phyloP scores from a whole-genome alignment of 2,888 invertebrate genomes.

The Ophion ellenae region DNA sequence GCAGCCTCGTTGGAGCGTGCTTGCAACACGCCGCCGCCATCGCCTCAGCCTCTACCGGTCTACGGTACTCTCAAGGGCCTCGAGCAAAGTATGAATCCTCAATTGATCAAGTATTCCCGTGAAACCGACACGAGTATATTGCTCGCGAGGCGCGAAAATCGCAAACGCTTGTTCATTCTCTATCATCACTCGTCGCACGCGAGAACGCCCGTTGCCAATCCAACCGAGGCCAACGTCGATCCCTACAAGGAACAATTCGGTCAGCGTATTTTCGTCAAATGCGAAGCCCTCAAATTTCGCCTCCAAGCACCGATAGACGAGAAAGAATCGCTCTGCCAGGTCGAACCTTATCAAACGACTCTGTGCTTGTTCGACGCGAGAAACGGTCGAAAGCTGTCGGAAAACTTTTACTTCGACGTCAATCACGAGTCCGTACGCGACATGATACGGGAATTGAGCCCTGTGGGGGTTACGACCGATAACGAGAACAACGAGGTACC shows the following conservation, averaged over 20 bases:
- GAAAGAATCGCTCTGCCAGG: slow-evolving; percentile 90
- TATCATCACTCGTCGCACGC: slow-evolving; percentile 86
- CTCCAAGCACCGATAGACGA: slow-evolving; percentile 93
- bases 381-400: slow-evolving; percentile 94
- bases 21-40: slow-evolving; percentile 85
- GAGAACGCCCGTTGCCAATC: slow-evolving; percentile 72
- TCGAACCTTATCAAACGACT: slow-evolving; percentile 97
- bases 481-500: slow-evolving; percentile 84
- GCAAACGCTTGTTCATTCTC: slow-evolving; percentile 91
- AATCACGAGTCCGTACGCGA: slow-evolving; percentile 90
- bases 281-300: slow-evolving; percentile 93
- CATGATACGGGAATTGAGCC: slow-evolving; percentile 86
- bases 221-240: slow-evolving; percentile 87
- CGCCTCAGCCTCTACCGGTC: slow-evolving; percentile 87
- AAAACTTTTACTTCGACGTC: slow-evolving; percentile 96
- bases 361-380: slow-evolving; percentile 96
- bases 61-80: slow-evolving; percentile 94
- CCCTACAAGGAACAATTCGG: slow-evolving; percentile 95
- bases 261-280: slow-evolving; percentile 92
- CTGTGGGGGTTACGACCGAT: slow-evolving; percentile 84
- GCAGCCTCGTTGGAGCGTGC: slow-evolving; percentile 87
- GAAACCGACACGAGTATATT: slow-evolving; percentile 96
- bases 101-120: slow-evolving; percentile 94
- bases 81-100: slow-evolving; percentile 96
- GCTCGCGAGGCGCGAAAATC: slow-evolving; percentile 91